Percentiles rank a stretch among this genome's conserved stretches.
Conservation (phyloP, 92 coral and sea anemone genomes). For the Paramuricea clavata region DNA sequence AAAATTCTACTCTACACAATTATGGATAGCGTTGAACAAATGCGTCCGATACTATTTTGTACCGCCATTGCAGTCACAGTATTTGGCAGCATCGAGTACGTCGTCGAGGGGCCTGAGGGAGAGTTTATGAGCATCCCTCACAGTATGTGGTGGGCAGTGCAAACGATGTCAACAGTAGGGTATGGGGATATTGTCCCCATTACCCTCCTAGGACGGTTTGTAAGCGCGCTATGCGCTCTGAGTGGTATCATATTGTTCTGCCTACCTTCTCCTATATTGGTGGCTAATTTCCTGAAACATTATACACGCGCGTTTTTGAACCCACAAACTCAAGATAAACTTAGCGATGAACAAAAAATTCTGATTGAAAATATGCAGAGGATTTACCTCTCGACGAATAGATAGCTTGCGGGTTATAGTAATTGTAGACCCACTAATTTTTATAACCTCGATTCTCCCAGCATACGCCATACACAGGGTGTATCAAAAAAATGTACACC, state of each 20-base stretch:
- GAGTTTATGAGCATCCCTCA: conserved; percentile 86
- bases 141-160: conserved; percentile 90
- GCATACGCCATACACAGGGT: no score
- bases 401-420: no score
- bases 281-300: conserved; percentile 85
- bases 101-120: conserved; percentile 72
- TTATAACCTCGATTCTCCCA: no score
- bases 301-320: conserved; percentile 52
- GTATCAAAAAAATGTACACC: no score
- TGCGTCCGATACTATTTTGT: conserved; percentile 78
- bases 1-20: conserved; percentile 79
- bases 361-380: conserved; percentile 83
- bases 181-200: conserved; percentile 89
- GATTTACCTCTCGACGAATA: conserved; percentile 38
- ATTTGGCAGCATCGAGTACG: conserved; percentile 83
- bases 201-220: conserved; percentile 76
- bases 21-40: conserved; percentile 82
- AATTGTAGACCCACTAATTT: neutral
- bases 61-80: conserved; percentile 71
- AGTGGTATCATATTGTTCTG: conserved; percentile 85
- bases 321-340: neutral
- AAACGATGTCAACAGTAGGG: conserved; percentile 93
- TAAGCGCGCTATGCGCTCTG: conserved; percentile 84
- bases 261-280: conserved; percentile 90
- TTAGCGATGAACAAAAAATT: conserved; percentile 59